Evolutionary conservation across 1,140 invertebrate species (phyloP), one percentile per base, ranked within the genome.

Genomic region (Ganaspis sp.): DNA sequence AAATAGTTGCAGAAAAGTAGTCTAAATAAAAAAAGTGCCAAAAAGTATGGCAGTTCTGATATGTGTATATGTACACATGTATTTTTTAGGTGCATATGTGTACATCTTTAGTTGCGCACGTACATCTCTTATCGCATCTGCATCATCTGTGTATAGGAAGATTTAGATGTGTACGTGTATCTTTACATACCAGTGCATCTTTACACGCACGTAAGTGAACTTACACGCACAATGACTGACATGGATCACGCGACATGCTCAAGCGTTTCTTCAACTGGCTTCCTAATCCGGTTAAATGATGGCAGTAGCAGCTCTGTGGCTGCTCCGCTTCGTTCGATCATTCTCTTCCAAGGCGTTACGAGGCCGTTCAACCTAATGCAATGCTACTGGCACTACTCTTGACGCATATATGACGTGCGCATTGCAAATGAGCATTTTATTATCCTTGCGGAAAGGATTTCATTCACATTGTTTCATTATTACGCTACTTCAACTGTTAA

Each of bases 261-360:
- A 64, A 26, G 23, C 72, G 78, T 84, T 84, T 85, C 86, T 86
- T 75, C 76, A 72, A 83, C 77, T 82, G 85, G 84, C 87, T 87
- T 88, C 87, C 86, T 88, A 88, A 88, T 87, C 87, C 84, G 82
- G 84, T 86, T 87, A 87, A 87, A 86, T 73, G 84, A 82, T 79
- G 79, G 70, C 53, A 76, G 76, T 77, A 29, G 78, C 84, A 85
- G 82, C 82, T 82, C 79, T 78, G 84, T 81, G 84, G 84, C 84
- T 79, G 72, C 69, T 72, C 69, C 69, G 81, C 75, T 78, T 75
- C 74, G 75, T 84, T 87, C 85, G 83, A 87, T 87, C 84, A 80
- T 84, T 88, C 79, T 84, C 73, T 79, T 80, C 72, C 70, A 75
- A 86, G 84, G 74, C 84, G 77, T 87, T 84, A 82, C 79, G 85